Evolutionary conservation across 2,113 vertebrate genomes (phyloP).

Genomic region (Corvus moneduloides): DNA sequence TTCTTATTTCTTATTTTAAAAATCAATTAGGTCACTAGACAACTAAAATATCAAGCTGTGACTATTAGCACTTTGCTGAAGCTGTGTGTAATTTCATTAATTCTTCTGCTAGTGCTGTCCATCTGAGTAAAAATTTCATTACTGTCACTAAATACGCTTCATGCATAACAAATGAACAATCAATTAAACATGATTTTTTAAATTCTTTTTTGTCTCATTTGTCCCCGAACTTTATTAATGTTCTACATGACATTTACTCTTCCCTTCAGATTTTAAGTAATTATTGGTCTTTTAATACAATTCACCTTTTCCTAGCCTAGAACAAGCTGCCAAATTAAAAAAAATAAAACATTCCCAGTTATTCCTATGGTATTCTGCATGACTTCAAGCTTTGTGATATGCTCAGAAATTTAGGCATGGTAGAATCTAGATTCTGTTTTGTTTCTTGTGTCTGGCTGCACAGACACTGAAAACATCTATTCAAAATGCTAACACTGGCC

Average conservation of each 20-base stretch:
- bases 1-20: conserved; percentile 35
- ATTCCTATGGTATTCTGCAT: neutral
- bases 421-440: neutral
- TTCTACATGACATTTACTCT: neutral
- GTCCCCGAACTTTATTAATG: neutral
- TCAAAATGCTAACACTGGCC: neutral
- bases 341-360: neutral
- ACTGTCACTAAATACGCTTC: neutral
- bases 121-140: conserved; percentile 28
- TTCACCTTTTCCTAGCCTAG: neutral
- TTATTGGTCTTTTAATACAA: neutral
- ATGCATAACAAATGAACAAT: conserved; percentile 1
- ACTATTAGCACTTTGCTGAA: conserved; percentile 13
- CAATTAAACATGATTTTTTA: neutral
- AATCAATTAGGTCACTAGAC: conserved; percentile 17
- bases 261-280: neutral
- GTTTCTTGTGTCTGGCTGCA: neutral
- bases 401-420: neutral
- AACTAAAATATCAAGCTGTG: conserved; percentile 39
- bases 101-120: neutral
- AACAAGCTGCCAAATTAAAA: neutral
- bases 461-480: neutral
- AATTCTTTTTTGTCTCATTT: neutral
- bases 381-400: neutral
- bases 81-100: neutral